These are phyloP conservation scores for Diorhabda carinulata DNA, from an alignment of 1,140 invertebrate species.

Conservation along the genomic window DNA sequence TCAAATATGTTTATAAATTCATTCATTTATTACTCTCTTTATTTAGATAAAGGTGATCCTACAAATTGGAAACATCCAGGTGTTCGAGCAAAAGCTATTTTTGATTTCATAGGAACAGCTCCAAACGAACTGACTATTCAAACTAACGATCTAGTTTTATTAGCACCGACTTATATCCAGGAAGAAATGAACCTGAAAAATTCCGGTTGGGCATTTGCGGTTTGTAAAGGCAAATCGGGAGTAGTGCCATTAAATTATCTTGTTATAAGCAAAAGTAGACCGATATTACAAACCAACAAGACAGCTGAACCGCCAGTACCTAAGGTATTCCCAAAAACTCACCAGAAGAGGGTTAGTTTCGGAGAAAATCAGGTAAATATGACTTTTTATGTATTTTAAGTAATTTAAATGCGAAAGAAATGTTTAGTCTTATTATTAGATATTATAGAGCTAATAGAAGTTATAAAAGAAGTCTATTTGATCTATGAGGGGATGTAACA, in stretches of 20 bases:
- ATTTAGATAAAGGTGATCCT: constrained; percentile 57
- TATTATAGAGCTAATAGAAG: too few relatives aligned
- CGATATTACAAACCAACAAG: constrained; percentile 6
- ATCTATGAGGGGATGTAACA: too few relatives aligned
- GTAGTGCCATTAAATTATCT: constrained; percentile 81
- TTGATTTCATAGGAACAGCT: constrained; percentile 69
- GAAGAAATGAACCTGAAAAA: constrained; percentile 59
- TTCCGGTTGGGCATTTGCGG: constrained; percentile 72
- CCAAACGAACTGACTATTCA: constrained; percentile 74
- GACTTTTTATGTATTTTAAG: too few relatives aligned
- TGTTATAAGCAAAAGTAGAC: constrained; percentile 42
- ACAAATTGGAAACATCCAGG: constrained; percentile 66
- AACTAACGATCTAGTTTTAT: constrained; percentile 69
- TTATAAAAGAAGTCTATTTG: too few relatives aligned
- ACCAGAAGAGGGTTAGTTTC: constrained; percentile 44
- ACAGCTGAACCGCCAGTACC: constrained; percentile 21
- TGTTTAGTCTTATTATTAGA: too few relatives aligned
- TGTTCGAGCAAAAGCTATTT: constrained; percentile 69
- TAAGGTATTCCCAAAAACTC: constrained; percentile 28
- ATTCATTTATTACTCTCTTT: background rate
- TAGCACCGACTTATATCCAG: constrained; percentile 82
- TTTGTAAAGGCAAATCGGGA: constrained; percentile 63
- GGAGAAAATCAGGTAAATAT: constrained; percentile 29
- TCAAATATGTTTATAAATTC: too few relatives aligned
- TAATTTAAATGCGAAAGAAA: too few relatives aligned